A percentile compares a stretch with the other conserved stretches of the same genome.
Conservation (phyloP, 2,113 vertebrate species). For the Xiphophorus hellerii region DNA sequence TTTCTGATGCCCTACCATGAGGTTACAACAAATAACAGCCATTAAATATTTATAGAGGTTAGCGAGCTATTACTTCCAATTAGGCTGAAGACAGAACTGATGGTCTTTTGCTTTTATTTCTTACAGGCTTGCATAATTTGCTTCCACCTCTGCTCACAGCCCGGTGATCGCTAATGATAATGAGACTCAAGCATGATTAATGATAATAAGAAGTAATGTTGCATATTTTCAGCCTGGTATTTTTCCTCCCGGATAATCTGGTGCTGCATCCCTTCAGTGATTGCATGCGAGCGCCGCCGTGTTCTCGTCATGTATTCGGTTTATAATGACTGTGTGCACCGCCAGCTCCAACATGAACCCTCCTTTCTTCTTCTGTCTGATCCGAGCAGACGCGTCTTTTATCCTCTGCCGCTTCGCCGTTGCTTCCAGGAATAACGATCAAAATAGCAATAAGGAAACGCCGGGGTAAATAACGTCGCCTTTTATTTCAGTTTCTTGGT, state of each 20-base stretch:
- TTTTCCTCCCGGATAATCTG: neutral
- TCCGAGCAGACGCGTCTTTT: conserved; percentile 8
- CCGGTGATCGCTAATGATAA: conserved; percentile 26
- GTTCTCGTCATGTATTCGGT: neutral
- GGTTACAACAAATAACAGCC: conserved; percentile 41
- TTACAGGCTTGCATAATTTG: conserved; percentile 28
- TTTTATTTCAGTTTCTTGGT: neutral
- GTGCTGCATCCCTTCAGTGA: neutral
- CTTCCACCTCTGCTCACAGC: conserved; percentile 18
- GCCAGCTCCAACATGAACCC: neutral
- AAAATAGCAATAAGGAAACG: conserved; percentile 9
- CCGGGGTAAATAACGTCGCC: neutral
- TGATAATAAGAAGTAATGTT: neutral
- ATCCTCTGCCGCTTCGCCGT: neutral
- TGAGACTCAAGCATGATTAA: conserved; percentile 34
- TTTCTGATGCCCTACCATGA: conserved; percentile 30
- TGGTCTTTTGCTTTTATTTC: conserved; percentile 14
- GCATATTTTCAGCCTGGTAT: conserved; percentile 4
- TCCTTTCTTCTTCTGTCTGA: conserved; percentile 5
- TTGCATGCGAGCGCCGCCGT: neutral
- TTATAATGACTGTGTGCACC: conserved; percentile 12
- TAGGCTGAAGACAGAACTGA: conserved; percentile 30
- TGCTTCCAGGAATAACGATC: conserved; percentile 9
- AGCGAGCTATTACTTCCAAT: conserved; percentile 57
- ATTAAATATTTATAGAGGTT: conserved; percentile 63